These are phyloP conservation scores for Motacilla tschutschensis DNA, from an alignment of 2,113 vertebrate genomes.

Conservation along the genomic window DNA sequence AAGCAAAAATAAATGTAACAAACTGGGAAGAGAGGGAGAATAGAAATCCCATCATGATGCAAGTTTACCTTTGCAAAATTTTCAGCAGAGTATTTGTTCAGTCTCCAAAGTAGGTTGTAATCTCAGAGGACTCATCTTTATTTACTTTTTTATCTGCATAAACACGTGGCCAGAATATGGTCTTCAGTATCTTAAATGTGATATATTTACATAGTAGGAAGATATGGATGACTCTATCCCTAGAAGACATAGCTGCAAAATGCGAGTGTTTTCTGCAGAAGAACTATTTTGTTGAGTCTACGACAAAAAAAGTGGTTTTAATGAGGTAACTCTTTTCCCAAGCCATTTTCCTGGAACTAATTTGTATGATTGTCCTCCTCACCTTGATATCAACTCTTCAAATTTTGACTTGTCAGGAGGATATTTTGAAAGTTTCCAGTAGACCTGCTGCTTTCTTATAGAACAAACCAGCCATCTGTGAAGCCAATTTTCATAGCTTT, in stretches of 20 bases:
- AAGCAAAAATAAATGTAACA: neutral
- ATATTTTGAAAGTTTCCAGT: constrained; percentile 11
- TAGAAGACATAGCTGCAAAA: neutral
- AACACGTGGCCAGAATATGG: neutral
- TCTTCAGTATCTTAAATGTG: neutral
- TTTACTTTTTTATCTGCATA: neutral
- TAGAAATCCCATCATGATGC: neutral
- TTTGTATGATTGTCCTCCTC: constrained; percentile 3
- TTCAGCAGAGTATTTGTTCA: neutral
- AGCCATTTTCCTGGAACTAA: neutral
- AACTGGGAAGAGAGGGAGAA: neutral
- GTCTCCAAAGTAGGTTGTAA: neutral
- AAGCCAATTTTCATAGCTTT: constrained; percentile 59
- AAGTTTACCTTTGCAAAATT: neutral
- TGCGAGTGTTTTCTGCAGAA: neutral
- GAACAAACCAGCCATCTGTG: constrained; percentile 50
- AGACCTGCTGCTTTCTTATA: constrained; percentile 31
- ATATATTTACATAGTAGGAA: neutral
- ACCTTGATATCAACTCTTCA: constrained; percentile 12
- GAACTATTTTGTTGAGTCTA: neutral
- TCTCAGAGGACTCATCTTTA: neutral
- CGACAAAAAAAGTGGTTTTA: neutral
- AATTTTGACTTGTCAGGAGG: neutral
- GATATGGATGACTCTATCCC: neutral
- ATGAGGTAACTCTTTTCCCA: constrained; percentile 18